Evolutionary conservation across 64 coral and sea anemone species (phyloP).

Genomic region (Trachythela sp.): DNA sequence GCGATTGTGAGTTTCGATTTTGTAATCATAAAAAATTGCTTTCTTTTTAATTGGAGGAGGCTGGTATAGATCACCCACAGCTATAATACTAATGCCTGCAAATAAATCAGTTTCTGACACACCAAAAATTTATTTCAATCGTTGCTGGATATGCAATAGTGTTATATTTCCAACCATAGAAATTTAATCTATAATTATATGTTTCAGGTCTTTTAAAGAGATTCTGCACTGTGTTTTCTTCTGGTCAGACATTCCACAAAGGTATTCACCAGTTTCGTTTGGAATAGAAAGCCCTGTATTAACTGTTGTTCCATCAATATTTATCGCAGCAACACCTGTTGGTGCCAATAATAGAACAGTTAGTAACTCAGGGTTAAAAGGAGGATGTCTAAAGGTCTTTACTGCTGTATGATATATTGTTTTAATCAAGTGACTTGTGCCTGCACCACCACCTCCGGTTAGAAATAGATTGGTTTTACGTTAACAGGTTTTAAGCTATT

Average conservation of each 20-base stretch:
- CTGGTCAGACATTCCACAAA: conserved; percentile 39
- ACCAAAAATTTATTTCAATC: conserved; percentile 45
- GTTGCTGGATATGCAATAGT: conserved; percentile 43
- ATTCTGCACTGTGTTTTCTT: conserved; percentile 37
- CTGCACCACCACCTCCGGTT: conserved; percentile 37
- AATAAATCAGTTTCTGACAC: conserved; percentile 15
- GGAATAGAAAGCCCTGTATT: conserved; percentile 57
- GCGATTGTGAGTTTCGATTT: conserved; percentile 40
- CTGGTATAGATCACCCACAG: conserved; percentile 45
- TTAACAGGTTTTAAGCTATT: conserved; percentile 30
- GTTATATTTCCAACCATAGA: conserved; percentile 52
- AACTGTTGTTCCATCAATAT: conserved; percentile 41
- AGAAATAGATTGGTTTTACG: conserved; percentile 48
- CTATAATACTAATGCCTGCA: conserved; percentile 41
- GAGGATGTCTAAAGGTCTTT: conserved; percentile 30
- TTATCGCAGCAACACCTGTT: conserved; percentile 48
- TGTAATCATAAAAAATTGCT: conserved; percentile 36
- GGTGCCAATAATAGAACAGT: conserved; percentile 54
- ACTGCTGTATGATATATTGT: conserved; percentile 51
- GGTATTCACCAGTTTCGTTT: conserved; percentile 41
- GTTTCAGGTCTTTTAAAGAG: conserved; percentile 23
- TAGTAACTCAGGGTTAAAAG: conserved; percentile 27
- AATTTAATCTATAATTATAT: conserved; percentile 62
- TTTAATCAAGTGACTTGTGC: conserved; percentile 51
- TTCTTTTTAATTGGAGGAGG: conserved; percentile 37